These are phyloP conservation scores for Chrysopa pallens DNA, from an alignment of 1,140 invertebrate species.

Conservation along the genomic window DNA sequence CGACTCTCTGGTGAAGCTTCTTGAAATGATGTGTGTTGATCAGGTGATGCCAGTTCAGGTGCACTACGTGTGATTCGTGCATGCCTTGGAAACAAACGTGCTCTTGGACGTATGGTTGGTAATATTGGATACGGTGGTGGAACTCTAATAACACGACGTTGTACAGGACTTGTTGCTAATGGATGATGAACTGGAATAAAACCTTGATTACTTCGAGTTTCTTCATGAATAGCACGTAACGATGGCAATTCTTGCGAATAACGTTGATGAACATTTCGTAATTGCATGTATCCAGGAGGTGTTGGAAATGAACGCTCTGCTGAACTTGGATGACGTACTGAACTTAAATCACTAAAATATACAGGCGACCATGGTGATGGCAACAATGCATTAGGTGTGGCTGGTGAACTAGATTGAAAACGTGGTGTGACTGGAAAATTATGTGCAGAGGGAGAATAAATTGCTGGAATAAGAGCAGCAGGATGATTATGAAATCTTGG, in stretches of 20 bases:
- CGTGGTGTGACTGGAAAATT: slow-evolving; percentile 31
- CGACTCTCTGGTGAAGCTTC: slow-evolving; percentile 71
- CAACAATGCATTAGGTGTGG: slow-evolving; percentile 30
- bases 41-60: slow-evolving; percentile 39
- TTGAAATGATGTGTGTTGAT: slow-evolving; percentile 19
- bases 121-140: slow-evolving; percentile 19
- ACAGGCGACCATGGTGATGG: slow-evolving; percentile 39
- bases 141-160: slow-evolving; percentile 9
- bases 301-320: slow-evolving; percentile 60
- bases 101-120: slow-evolving; percentile 23
- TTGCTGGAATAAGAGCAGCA: slow-evolving; percentile 24
- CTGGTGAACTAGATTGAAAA: slow-evolving; percentile 46
- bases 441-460: slow-evolving; percentile 24
- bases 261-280: slow-evolving; percentile 40
- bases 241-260: slow-evolving; percentile 59
- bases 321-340: slow-evolving; percentile 62
- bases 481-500: slow-evolving; percentile 11
- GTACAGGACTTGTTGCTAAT: slow-evolving; percentile 22
- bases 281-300: slow-evolving; percentile 38
- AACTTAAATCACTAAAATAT: slow-evolving; percentile 69
- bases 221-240: slow-evolving; percentile 52
- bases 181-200: slow-evolving; percentile 38
- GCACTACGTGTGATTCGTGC: slow-evolving; percentile 43
- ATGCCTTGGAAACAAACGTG: slow-evolving; percentile 37
- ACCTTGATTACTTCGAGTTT: slow-evolving; percentile 27